Evolutionary conservation across 2,113 vertebrate genomes (phyloP), one percentile per base, ranked within the genome.

Genomic region (Ploceus nigricollis): DNA sequence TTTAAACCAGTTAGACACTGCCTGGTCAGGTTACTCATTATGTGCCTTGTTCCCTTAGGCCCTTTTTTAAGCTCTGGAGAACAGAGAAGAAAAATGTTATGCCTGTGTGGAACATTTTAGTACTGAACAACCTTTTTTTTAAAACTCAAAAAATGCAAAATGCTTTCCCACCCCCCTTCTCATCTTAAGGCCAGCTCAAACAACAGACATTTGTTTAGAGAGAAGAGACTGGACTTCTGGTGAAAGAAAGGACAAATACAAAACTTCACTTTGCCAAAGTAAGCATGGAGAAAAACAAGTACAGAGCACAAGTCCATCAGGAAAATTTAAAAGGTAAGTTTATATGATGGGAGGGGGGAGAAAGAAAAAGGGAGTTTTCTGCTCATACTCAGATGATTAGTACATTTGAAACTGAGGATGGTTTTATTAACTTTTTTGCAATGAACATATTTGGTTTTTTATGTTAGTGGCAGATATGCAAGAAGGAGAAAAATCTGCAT

Each of bases 11-110:
- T 86, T 27, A 73, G 68, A 50, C 30, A 58, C 79, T 47, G 90
- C 90, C 82, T 77, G 15, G 23, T 50, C 88, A 77, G 75, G 96
- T 97, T 96, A 97, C 33, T 96, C 71, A 97, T 97, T 97, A 97
- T 20, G 39, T 93, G 68, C 63, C 82, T 93, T 73, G 35, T 78
- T 63, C 92, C 96, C 92, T 90, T 28, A 37, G 95, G 96, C 63
- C 40, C 57, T 91, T 94, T 94, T 89, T 91, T 58, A 90, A 96
- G 88, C 68, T 88, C 88, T 35, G 42, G 65, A 93, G 71, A 90
- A 63, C 79, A 80, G 31, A 84, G 37, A 57, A 88, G 10, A 70
- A 94, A 85, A 92, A 54, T 39, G 58, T 39, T 47, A 61, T 92
- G 23, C 71, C 50, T 3, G 11, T 73, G 58, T 70, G 75, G 88